A percentile compares a stretch with the other conserved stretches of the same genome.
Conservation (phyloP, 2,888 invertebrate species). For the Archips xylosteana region DNA sequence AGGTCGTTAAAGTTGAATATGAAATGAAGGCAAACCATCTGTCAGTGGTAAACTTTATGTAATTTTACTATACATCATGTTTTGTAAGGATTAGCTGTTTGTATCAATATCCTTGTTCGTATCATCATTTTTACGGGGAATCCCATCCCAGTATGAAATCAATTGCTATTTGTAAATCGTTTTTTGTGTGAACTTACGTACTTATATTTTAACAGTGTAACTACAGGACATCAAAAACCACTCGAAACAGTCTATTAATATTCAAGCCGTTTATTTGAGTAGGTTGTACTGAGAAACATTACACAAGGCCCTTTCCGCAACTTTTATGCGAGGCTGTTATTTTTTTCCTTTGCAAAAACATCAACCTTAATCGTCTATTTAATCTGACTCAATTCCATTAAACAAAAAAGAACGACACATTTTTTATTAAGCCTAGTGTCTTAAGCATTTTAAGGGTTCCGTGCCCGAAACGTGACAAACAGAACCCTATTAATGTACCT, state of each 20-base stretch:
- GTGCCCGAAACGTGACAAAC: too few species aligned
- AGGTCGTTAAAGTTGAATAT: too few species aligned
- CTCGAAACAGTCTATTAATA: not conserved
- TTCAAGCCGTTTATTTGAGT: not conserved
- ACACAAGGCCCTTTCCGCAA: slow-evolving; percentile 13
- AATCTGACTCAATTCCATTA: not conserved
- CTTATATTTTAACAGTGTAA: not conserved
- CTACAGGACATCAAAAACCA: not conserved
- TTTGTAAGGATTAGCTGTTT: too few species aligned
- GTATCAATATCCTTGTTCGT: too few species aligned
- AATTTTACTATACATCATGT: too few species aligned
- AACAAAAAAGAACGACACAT: not conserved
- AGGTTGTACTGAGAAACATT: slow-evolving; percentile 1
- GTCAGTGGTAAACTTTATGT: too few species aligned
- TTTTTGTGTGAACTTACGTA: not conserved
- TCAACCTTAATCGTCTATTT: not conserved
- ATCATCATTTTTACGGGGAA: too few species aligned
- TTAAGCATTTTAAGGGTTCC: not conserved
- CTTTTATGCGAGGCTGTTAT: not conserved
- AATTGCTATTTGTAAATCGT: not conserved
- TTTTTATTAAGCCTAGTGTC: not conserved
- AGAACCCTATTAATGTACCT: too few species aligned
- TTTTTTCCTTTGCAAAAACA: slow-evolving; percentile 3
- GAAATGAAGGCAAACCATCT: too few species aligned
- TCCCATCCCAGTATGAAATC: too few species aligned